Conservation (phyloP, 2,888 invertebrate genomes). For the Craniophora ligustri region DNA sequence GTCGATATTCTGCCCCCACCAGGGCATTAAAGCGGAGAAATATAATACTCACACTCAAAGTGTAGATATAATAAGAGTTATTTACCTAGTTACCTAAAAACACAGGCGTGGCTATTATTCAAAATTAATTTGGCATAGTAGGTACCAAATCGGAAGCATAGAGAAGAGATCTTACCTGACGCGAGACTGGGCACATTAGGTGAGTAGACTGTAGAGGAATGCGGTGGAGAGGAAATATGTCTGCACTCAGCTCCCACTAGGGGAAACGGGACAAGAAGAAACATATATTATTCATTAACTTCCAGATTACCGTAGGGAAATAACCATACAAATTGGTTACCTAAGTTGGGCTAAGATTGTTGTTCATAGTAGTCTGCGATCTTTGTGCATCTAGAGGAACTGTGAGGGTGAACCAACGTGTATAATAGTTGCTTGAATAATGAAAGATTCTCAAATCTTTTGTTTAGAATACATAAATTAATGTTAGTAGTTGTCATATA, state of each 20-base stretch:
- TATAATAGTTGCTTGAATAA: too few relatives aligned
- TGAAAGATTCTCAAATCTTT: too few relatives aligned
- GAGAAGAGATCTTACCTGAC: neutral
- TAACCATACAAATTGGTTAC: neutral
- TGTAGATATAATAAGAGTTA: too few relatives aligned
- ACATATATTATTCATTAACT: neutral
- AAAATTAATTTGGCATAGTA: neutral
- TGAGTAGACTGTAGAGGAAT: neutral
- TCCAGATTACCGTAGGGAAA: neutral
- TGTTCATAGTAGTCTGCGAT: neutral
- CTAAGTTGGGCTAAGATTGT: neutral
- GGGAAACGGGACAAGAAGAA: neutral
- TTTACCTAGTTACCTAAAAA: too few relatives aligned
- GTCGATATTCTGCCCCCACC: too few relatives aligned
- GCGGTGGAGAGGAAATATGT: neutral
- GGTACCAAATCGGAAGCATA: neutral
- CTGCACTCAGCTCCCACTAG: neutral
- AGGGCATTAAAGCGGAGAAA: too few relatives aligned
- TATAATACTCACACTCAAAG: too few relatives aligned
- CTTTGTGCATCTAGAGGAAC: neutral
- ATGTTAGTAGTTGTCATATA: too few relatives aligned
- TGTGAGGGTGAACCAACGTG: neutral
- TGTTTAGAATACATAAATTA: too few relatives aligned
- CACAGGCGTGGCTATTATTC: neutral
- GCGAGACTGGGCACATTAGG: neutral